Percentiles rank a stretch among this genome's conserved stretches.
Conservation (phyloP, 1,140 invertebrate genomes). For the Palaemon carinicauda region DNA sequence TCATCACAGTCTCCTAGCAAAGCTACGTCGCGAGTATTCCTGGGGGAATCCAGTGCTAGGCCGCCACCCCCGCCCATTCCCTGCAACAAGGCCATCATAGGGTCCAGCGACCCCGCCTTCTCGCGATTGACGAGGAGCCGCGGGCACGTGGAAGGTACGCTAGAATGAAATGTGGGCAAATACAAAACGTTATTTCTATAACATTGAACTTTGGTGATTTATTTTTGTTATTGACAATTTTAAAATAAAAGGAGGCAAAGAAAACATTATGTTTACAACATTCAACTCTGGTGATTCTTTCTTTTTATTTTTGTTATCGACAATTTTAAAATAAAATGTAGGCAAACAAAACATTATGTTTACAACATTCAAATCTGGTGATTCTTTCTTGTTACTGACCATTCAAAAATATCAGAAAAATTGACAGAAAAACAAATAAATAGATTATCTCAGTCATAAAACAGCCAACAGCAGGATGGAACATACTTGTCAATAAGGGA, state of each 20-base stretch:
- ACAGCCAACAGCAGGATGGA: slow-evolving; percentile 20
- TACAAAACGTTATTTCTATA: background rate
- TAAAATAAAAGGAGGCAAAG: too few species aligned
- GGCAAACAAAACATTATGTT: too few species aligned
- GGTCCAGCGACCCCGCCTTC: slow-evolving; percentile 72
- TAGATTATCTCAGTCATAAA: background rate
- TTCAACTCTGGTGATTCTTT: too few species aligned
- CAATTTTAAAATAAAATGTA: too few species aligned
- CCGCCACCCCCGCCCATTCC: slow-evolving; percentile 57
- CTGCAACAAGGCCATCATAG: slow-evolving; percentile 62
- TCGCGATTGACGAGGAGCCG: slow-evolving; percentile 86
- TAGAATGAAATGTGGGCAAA: slow-evolving; percentile 62
- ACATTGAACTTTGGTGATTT: too few species aligned
- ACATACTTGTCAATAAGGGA: slow-evolving; percentile 80
- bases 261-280: too few species aligned
- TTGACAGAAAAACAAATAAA: background rate
- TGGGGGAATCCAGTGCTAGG: slow-evolving; percentile 67
- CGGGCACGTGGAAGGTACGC: slow-evolving; percentile 77
- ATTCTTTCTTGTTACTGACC: too few species aligned
- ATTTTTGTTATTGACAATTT: too few species aligned
- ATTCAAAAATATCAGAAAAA: background rate
- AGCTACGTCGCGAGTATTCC: slow-evolving; percentile 80
- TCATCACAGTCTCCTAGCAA: slow-evolving; percentile 88
- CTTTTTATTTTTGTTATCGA: too few species aligned
- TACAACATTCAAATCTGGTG: too few species aligned